Percentiles rank a stretch among this genome's conserved stretches.
Conservation (phyloP, 2,797 vertebrate species). For the Notolabrus celidotus region DNA sequence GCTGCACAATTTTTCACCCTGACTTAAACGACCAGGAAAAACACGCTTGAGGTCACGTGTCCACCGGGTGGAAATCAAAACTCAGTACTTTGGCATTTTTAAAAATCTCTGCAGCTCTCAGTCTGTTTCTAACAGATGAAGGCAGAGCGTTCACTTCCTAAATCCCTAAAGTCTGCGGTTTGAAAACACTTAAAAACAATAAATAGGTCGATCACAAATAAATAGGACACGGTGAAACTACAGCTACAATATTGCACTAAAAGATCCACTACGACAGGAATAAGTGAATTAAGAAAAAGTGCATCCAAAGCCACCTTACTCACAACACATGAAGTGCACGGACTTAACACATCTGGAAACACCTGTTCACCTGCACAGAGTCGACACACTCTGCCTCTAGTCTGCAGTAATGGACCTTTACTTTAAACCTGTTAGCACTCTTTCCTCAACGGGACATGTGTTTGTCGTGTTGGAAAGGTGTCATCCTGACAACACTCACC, state of each 20-base stretch:
- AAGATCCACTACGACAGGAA: slow-evolving; percentile 20
- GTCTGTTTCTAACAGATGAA: slow-evolving; percentile 4
- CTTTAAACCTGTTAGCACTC: not conserved
- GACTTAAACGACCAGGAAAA: slow-evolving; percentile 2
- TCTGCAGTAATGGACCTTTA: not conserved
- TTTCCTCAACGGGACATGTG: not conserved
- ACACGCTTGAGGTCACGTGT: not conserved
- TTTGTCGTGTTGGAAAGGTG: not conserved
- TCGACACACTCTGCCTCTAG: slow-evolving; percentile 12
- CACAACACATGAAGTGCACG: not conserved
- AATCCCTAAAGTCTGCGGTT: slow-evolving; percentile 19
- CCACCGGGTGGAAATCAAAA: not conserved
- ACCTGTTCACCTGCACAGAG: slow-evolving; percentile 5
- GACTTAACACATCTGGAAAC: not conserved
- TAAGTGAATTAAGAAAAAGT: not conserved
- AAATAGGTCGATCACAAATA: not conserved
- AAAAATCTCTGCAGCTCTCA: slow-evolving; percentile 12
- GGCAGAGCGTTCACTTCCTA: slow-evolving; percentile 1
- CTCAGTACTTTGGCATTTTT: slow-evolving; percentile 50
- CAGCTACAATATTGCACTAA: slow-evolving; percentile 39
- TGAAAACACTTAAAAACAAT: slow-evolving; percentile 20
- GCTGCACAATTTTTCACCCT: not conserved
- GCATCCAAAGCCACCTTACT: not conserved
- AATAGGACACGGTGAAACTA: slow-evolving; percentile 12
- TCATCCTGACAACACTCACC: not conserved